Conservation (phyloP, 2,797 vertebrate genomes). For the Gouania willdenowi region DNA sequence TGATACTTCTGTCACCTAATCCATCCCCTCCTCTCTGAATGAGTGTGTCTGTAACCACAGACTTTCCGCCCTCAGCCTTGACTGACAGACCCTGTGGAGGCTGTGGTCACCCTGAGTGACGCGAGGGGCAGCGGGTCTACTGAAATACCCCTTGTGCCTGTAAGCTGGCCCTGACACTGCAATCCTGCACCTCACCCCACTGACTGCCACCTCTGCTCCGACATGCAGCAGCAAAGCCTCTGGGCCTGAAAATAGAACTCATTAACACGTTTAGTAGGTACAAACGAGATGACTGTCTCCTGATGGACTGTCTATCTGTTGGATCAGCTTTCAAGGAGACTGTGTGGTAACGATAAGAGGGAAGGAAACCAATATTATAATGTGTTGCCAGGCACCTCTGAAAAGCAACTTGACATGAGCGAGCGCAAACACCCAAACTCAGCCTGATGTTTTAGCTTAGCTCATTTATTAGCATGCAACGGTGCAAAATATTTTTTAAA, state of each 20-base stretch:
- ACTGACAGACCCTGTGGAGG: constrained; percentile 71
- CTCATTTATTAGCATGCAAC: constrained; percentile 46
- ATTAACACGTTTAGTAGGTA: constrained; percentile 86
- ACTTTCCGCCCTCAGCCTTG: constrained; percentile 59
- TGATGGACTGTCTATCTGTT: constrained; percentile 85
- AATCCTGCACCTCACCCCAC: constrained; percentile 67
- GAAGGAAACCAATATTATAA: constrained; percentile 84
- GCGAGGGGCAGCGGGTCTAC: constrained; percentile 54
- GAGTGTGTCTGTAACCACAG: constrained; percentile 54
- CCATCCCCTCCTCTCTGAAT: constrained; percentile 49
- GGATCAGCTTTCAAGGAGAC: constrained; percentile 84
- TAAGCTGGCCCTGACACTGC: constrained; percentile 46
- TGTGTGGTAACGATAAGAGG: constrained; percentile 76
- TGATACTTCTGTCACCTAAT: constrained; percentile 62
- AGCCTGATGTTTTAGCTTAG: constrained; percentile 31
- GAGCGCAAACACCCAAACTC: constrained; percentile 55
- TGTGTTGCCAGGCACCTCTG: constrained; percentile 62
- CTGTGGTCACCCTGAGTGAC: constrained; percentile 72
- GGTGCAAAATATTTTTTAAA: constrained; percentile 39
- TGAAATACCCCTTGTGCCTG: constrained; percentile 49
- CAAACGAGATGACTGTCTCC: constrained; percentile 81
- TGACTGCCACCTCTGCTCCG: constrained; percentile 61
- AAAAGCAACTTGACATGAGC: constrained; percentile 72
- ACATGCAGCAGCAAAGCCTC: constrained; percentile 71
- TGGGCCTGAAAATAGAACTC: constrained; percentile 80